A percentile compares a stretch with the other conserved stretches of the same genome.
phyloP scores from a whole-genome alignment of 2,888 invertebrate species.

The Cyrtodaria siliqua region DNA sequence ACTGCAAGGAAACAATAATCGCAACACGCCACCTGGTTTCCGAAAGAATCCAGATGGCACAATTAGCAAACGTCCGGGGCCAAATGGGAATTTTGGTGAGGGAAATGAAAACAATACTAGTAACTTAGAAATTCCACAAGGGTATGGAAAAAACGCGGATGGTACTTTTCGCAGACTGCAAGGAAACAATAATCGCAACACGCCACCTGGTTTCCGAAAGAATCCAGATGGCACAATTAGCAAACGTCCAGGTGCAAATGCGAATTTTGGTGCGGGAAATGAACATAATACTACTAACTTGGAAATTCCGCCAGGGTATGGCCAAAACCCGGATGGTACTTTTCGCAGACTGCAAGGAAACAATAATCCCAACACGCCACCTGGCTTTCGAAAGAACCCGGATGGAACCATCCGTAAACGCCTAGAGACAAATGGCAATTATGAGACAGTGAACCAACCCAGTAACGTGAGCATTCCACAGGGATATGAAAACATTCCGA shows the following conservation, averaged over 20 bases:
- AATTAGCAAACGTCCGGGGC: background rate
- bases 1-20: conserved; percentile 1
- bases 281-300: too few species aligned
- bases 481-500: too few species aligned
- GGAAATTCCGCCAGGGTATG: conserved; percentile 1
- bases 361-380: conserved; percentile 1
- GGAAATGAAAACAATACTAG: too few species aligned
- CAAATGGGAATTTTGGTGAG: too few species aligned
- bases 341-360: background rate
- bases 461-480: too few species aligned
- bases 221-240: conserved; percentile 2
- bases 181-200: conserved; percentile 5
- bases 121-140: background rate
- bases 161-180: background rate
- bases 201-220: conserved; percentile 6
- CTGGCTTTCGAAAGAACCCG: conserved; percentile 2
- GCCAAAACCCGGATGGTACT: background rate
- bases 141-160: background rate
- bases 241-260: background rate
- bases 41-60: background rate
- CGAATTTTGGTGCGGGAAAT: too few species aligned
- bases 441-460: too few species aligned
- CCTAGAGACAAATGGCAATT: too few species aligned
- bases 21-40: conserved; percentile 7
- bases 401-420: conserved; percentile 1